Conservation (phyloP, 2,113 vertebrate species). For the Festucalex cinctus region DNA sequence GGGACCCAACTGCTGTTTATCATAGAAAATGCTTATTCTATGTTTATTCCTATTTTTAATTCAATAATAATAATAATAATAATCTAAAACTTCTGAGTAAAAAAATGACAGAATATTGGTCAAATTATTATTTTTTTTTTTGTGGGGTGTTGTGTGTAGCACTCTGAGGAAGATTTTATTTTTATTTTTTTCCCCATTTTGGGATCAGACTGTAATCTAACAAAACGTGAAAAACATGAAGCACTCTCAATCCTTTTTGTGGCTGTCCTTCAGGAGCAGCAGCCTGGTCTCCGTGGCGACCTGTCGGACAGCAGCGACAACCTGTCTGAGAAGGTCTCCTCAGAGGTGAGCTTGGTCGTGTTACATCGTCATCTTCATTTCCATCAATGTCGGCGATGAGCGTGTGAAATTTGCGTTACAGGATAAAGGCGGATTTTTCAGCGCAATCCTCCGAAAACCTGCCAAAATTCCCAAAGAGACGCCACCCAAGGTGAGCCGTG, state of each 20-base stretch:
- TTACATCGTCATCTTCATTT: neutral
- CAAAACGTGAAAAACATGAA: neutral
- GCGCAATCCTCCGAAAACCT: slow-evolving; percentile 37
- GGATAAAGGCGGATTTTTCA: slow-evolving; percentile 50
- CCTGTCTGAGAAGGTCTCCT: neutral
- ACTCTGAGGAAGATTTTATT: too few relatives aligned
- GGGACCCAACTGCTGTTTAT: too few relatives aligned
- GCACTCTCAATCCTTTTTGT: neutral
- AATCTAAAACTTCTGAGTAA: too few relatives aligned
- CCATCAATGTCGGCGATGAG: neutral
- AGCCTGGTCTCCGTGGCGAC: neutral
- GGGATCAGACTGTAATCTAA: neutral
- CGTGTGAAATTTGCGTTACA: neutral
- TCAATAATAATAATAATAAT: too few relatives aligned
- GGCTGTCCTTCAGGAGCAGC: slow-evolving; percentile 25
- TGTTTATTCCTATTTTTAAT: too few relatives aligned
- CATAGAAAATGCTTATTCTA: too few relatives aligned
- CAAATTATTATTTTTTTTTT: too few relatives aligned
- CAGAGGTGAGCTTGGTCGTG: neutral
- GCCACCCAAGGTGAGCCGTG: slow-evolving; percentile 13
- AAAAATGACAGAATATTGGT: too few relatives aligned
- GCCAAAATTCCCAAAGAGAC: slow-evolving; percentile 31
- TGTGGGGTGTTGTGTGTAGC: too few relatives aligned
- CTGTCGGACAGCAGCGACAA: slow-evolving; percentile 27
- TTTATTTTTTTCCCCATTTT: too few relatives aligned